A percentile compares a stretch with the other conserved stretches of the same genome.
Conservation (phyloP, 2,888 invertebrate species). For the Lasioglossum zephyrum region DNA sequence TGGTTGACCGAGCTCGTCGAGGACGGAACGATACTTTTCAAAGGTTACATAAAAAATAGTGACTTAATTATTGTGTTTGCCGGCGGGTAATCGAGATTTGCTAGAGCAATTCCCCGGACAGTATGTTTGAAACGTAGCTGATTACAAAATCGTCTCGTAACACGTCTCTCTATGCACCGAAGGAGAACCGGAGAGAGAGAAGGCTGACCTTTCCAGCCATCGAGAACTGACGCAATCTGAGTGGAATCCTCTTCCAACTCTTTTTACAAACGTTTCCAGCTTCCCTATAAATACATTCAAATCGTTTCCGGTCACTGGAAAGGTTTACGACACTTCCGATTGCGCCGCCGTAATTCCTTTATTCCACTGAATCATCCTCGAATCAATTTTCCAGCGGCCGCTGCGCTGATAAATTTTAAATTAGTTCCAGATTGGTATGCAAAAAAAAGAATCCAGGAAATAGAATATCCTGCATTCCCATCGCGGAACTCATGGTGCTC, state of each 20-base stretch:
- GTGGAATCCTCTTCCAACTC: conserved; percentile 16
- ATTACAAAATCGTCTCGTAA: conserved; percentile 45
- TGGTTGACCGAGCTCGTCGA: too few species aligned
- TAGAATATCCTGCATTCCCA: not conserved
- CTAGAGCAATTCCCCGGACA: not conserved
- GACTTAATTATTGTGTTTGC: not conserved
- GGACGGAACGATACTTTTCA: not conserved
- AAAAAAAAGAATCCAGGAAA: conserved; percentile 3
- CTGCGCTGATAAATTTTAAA: not conserved
- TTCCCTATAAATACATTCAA: conserved; percentile 20
- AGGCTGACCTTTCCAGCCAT: conserved; percentile 36
- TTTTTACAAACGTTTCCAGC: conserved; percentile 11
- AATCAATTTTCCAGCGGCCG: not conserved
- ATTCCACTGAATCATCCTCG: not conserved
- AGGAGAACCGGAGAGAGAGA: conserved; percentile 19
- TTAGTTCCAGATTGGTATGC: not conserved
- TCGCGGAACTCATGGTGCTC: not conserved
- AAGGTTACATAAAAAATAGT: not conserved
- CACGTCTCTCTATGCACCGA: conserved; percentile 31
- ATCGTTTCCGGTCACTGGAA: conserved; percentile 21
- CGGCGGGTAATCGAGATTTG: not conserved
- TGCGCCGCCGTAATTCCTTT: not conserved
- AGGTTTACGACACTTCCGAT: conserved; percentile 23
- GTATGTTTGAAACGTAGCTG: not conserved
- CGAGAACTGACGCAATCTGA: conserved; percentile 31